Percentiles rank a stretch among this genome's conserved stretches.
phyloP scores from a whole-genome alignment of 2,113 vertebrate species.

The Siphamia tubifer region DNA sequence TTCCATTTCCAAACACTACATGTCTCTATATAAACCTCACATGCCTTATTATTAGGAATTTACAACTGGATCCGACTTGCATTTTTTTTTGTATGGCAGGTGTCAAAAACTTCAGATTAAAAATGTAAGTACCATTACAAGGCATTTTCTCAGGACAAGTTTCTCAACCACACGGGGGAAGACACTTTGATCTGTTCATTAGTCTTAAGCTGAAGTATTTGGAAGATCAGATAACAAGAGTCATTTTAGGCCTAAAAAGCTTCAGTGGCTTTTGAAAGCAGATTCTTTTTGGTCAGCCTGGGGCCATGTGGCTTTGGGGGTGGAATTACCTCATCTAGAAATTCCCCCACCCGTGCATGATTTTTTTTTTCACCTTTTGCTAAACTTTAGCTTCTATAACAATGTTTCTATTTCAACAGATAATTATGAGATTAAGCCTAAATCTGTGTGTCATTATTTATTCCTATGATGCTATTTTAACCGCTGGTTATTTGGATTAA shows the following conservation, averaged over 20 bases:
- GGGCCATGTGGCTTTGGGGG: conserved; percentile 46
- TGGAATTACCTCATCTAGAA: conserved; percentile 60
- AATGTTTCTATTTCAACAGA: neutral
- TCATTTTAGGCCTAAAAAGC: conserved; percentile 57
- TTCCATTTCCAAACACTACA: no score
- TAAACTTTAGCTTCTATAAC: neutral
- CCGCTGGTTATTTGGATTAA: no score
- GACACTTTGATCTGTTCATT: conserved; percentile 67
- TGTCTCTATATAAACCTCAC: no score
- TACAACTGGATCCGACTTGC: neutral
- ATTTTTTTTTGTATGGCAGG: conserved; percentile 22
- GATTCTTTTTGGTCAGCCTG: conserved; percentile 66
- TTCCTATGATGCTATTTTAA: no score
- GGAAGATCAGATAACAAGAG: conserved; percentile 73
- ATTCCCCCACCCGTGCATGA: conserved; percentile 1
- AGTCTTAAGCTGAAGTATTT: conserved; percentile 55
- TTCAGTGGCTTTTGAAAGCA: conserved; percentile 70
- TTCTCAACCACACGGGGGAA: conserved; percentile 28
- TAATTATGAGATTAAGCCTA: neutral
- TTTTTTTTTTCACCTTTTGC: conserved; percentile 14
- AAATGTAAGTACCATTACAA: neutral
- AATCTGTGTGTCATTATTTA: no score
- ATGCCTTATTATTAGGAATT: no score
- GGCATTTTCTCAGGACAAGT: neutral
- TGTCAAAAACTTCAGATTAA: conserved; percentile 1